Conservation (phyloP, 2,113 vertebrate genomes). For the Anhinga anhinga region DNA sequence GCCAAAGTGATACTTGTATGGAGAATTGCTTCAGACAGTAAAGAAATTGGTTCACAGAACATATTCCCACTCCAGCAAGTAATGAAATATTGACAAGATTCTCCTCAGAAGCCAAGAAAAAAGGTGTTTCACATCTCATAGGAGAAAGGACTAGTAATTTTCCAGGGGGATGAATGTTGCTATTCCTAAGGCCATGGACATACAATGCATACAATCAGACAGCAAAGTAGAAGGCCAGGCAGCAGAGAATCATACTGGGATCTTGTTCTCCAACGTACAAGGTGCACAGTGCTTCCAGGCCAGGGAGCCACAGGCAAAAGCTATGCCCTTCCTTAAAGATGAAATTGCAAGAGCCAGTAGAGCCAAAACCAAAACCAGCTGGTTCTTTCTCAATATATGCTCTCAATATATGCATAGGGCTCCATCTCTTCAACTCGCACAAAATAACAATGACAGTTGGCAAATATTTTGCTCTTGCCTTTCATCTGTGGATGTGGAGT, state of each 20-base stretch:
- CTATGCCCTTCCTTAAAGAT: not conserved
- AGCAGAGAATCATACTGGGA: not conserved
- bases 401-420: no score
- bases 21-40: not conserved
- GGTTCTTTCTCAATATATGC: not conserved
- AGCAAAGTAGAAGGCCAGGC: not conserved
- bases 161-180: not conserved
- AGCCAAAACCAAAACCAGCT: not conserved
- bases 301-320: not conserved
- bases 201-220: not conserved
- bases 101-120: not conserved
- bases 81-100: constrained; percentile 11
- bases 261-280: not conserved
- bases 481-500: not conserved
- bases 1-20: not conserved
- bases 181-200: not conserved
- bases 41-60: not conserved
- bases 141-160: not conserved
- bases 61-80: not conserved
- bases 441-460: not conserved
- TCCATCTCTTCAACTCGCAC: not conserved
- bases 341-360: not conserved
- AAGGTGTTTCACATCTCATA: not conserved
- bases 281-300: not conserved
- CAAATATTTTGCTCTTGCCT: not conserved